These are phyloP conservation scores for Apodemus speciosus DNA, from an alignment of 2,113 vertebrate genomes.

Conservation along the genomic window DNA sequence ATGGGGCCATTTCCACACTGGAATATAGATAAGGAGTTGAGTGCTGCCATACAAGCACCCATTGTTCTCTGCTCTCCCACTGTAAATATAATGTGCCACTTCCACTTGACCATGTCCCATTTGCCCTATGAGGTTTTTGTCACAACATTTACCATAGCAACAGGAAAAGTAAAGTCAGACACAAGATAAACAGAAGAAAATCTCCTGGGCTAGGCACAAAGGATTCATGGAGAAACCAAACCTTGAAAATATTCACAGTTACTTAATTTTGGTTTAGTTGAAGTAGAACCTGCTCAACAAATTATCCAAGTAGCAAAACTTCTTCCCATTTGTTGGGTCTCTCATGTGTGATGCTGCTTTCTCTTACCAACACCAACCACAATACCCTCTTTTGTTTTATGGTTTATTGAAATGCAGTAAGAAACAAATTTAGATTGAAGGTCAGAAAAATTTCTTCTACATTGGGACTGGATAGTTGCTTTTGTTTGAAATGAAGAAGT, in stretches of 20 bases:
- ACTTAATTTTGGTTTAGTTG: background rate
- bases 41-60: rapidly evolving
- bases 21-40: background rate
- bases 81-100: background rate
- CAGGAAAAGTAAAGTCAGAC: background rate
- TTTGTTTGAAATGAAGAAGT: background rate
- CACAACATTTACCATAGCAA: background rate
- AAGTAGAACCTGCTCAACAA: background rate
- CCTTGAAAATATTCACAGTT: constrained; percentile 71
- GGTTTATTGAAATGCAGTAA: background rate
- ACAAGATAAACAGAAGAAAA: background rate
- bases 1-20: background rate
- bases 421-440: background rate
- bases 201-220: constrained; percentile 80
- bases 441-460: background rate
- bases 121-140: background rate
- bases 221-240: constrained; percentile 71
- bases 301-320: background rate
- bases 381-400: background rate
- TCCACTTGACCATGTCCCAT: background rate
- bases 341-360: background rate
- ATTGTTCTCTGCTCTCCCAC: background rate
- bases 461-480: background rate
- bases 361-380: background rate
- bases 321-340: background rate